Evolutionary conservation across 2,113 vertebrate genomes (phyloP).

Genomic region (Coreoperca whiteheadi): DNA sequence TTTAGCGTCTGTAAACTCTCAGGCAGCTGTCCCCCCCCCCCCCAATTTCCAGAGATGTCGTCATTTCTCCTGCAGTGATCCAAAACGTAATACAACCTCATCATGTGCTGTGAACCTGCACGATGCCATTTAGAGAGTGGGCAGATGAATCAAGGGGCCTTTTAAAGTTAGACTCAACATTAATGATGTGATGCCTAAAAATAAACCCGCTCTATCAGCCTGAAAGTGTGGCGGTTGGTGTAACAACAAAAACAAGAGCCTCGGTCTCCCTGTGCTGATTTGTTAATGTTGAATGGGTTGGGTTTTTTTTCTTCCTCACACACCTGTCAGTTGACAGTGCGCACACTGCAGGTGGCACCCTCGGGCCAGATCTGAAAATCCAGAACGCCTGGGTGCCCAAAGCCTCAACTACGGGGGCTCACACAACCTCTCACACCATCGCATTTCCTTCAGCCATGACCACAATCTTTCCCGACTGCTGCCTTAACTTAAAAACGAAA

Average conservation of each 20-base stretch:
- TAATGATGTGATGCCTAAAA: background rate
- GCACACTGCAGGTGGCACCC: background rate
- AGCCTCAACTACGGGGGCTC: background rate
- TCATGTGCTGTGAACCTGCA: background rate
- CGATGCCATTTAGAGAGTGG: background rate
- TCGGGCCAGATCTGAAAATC: background rate
- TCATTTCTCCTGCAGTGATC: conserved; percentile 7
- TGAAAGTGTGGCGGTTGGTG: background rate
- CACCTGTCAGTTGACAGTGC: background rate
- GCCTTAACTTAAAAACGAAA: background rate
- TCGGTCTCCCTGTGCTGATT: background rate
- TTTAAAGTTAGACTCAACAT: background rate
- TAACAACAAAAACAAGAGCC: background rate
- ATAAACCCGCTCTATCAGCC: background rate
- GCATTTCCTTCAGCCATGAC: background rate
- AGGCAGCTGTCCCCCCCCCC: background rate
- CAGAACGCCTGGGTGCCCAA: too few species aligned
- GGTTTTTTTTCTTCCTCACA: too few species aligned
- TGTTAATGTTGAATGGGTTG: background rate
- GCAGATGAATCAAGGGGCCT: background rate
- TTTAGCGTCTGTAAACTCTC: background rate
- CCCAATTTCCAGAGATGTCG: background rate
- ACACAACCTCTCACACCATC: background rate
- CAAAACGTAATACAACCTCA: background rate
- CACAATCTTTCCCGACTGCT: background rate